Evolutionary conservation across 2,888 invertebrate genomes (phyloP), one percentile per base, ranked within the genome.

Genomic region (Macropis europaea): DNA sequence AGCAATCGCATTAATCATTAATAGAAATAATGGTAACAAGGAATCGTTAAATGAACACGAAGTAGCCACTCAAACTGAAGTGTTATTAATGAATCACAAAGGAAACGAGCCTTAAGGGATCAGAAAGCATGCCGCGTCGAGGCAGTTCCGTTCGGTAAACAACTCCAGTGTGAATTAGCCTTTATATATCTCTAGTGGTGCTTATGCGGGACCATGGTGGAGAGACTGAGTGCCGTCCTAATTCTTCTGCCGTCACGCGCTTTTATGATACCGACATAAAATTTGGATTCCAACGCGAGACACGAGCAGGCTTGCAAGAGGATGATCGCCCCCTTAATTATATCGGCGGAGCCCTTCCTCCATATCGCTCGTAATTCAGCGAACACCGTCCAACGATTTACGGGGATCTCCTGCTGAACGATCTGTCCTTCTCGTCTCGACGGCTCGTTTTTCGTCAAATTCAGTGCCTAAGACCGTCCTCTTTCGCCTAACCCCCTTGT

Each of bases 191-290:
- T 34, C 54, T 66, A 67, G 66, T 43, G 63, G 68, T 50, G 53
- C 77, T 73, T 50, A 67, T 70, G 61, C n/a, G 45, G 62, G 77
- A 52, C 66, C 47, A 64, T 52, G 42, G 63, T n/a, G 75, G 42
- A 75, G 62, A 64, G 62, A 71, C 75, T 32, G 76, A 77, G 74
- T 82, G 77, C 86, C 86, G 86, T 88, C 88, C 87, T 87, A 87
- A 88, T 89, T 88, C 87, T 87, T 85, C 84, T 85, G 86, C 87
- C 88, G 87, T 87, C 88, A 87, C 86, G 86, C 87, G 85, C 87
- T 86, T 84, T 88, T 88, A 88, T 85, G 87, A 87, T 85, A 88
- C 88, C 85, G 87, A 87, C 88, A 88, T 88, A 88, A 88, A 88
- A 87, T 88, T 86, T 85, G 85, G 85, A 88, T 88, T 88, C 87